Base-by-base conservation (phyloP, 1,140 invertebrate genomes). In the Drosophila nigromelanica region DNA sequence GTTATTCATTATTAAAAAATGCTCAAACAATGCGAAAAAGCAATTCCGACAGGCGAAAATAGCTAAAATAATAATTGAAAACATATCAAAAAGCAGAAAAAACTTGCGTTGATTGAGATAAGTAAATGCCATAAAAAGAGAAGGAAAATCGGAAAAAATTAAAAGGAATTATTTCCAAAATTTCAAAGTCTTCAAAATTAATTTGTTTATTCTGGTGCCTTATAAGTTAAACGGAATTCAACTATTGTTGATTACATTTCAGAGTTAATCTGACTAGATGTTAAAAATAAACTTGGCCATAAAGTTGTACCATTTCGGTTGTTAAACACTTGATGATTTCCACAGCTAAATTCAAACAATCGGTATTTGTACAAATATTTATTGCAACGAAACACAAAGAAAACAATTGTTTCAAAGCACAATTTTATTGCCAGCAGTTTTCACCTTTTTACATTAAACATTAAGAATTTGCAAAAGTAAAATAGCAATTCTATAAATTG, bases 341-440 rank as follows among this genome's bases (percentile, higher is more conserved):
- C 58, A 7, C 18, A 15, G 42, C 70, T 73, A 61, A 68, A 68
- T 48, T 60, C 68, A 68, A 73, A 73, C 55, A 72, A 67, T 59
- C 40, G 55, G 47, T 54, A 72, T 52, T 67, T 51, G 62, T 30
- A 58, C 64, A 73, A 73, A 73, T 73, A 73, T 73, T 73, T 73
- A 68, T 73, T 68, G 63, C 42, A 64, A 75, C 42, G 18, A 67
- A 50, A 59, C 60, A 67, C 35, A 10, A 33, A 78, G 64, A 63
- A 50, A 62, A 61, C 55, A 78, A 76, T 73, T 73, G 81, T 82
- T 78, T 70, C 6, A 62, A 50, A 48, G 40, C 48, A 55, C 48
- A 58, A 62, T 85, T 89, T 89, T 79, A 87, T 89, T 64, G 62
- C 76, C 8, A 24, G 39, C 71, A 51, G 63, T 86, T 87, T 86